Base-by-base conservation (phyloP, 2,113 vertebrate species). In the Megaceryle torquata region DNA sequence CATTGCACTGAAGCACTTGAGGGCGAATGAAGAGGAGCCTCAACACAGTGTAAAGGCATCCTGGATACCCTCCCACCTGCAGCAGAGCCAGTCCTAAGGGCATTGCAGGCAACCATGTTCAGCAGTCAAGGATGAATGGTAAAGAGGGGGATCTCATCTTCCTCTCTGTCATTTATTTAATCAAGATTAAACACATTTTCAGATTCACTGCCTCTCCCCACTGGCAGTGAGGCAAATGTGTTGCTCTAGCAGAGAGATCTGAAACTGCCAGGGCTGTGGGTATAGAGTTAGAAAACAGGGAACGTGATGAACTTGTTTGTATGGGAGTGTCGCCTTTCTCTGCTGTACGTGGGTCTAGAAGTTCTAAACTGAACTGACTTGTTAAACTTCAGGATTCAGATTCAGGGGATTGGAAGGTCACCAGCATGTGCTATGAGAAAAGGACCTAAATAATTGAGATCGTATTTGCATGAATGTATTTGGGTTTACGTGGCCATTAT, bases 111-210 rank as follows among this genome's bases (percentile, higher is more conserved):
- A 92, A 51, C 60, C 33, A 11, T 2, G 0, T 79, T 92, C 43
- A 70, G 82, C 85, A 71, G 60, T 93, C 74, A 60, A 56, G 72
- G 90, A 57, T 64, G 60, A 86, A 48, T 21, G 50, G 64, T 71
- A 51, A 71, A 88, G 72, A 82, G 48, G 31, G 80, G 91, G 51
- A 81, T 68, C 80, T 94, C 82, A 86, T 93, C 90, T 93, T 84
- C 72, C 82, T 13, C 48, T 67, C 75, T 92, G 90, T 92, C 80
- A 84, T 92, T 95, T 93, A 72, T 86, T 91, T 96, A 94, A 96
- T 95, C 90, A 92, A 93, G 95, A 95, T 96, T 92, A 92, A 97
- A 83, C 70, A 72, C 83, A 69, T 93, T 93, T 95, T 82, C 80
- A 89, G 72, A 50, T 68, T 93, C 69, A 68, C 77, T 91, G 74